Percentiles rank a stretch among this genome's conserved stretches.
phyloP scores from a whole-genome alignment of 1,140 invertebrate species.

The Pinna nobilis region DNA sequence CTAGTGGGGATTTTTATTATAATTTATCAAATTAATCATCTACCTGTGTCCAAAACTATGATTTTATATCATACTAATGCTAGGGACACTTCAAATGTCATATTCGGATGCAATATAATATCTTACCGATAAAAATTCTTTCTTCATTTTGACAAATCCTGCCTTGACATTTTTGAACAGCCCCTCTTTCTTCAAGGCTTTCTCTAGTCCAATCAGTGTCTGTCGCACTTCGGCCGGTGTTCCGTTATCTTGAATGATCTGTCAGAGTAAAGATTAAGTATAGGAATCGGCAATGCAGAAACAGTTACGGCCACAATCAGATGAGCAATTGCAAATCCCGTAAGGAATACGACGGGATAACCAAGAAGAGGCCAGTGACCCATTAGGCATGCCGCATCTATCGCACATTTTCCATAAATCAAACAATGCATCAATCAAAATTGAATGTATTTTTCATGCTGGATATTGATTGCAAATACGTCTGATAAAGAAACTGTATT shows the following conservation, averaged over 20 bases:
- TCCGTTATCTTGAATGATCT: conserved; percentile 38
- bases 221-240: conserved; percentile 29
- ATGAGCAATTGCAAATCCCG: neutral
- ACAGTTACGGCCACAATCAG: neutral
- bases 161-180: conserved; percentile 53
- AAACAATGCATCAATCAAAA: neutral
- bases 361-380: neutral
- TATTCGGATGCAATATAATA: neutral
- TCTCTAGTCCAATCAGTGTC: conserved; percentile 42
- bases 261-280: neutral
- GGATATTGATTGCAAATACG: neutral
- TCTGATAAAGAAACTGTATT: neutral
- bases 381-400: neutral
- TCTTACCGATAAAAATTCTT: conserved; percentile 50
- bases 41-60: neutral
- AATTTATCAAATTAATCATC: neutral
- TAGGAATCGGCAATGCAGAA: too few species aligned
- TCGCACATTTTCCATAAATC: neutral
- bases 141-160: conserved; percentile 44
- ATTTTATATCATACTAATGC: neutral
- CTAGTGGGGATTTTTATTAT: neutral
- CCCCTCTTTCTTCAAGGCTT: conserved; percentile 52
- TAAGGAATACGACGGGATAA: too few species aligned
- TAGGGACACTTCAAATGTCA: neutral
- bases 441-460: neutral